phyloP scores from a whole-genome alignment of 2,113 vertebrate genomes.

The Megalops atlanticus region DNA sequence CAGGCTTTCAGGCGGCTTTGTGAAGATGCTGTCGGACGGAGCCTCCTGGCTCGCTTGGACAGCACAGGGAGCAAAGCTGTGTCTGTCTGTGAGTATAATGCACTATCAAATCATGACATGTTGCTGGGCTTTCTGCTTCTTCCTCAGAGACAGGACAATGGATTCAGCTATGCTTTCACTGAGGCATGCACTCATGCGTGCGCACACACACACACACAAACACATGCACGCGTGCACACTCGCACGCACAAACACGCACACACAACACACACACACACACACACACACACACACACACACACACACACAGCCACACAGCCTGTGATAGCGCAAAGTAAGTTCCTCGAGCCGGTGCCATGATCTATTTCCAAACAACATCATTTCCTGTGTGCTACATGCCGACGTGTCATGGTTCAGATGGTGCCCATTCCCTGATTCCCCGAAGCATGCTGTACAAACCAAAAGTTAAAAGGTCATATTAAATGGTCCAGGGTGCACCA shows the following conservation, averaged over 20 bases:
- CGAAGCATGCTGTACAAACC: not conserved
- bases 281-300: not conserved
- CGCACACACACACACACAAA: not conserved
- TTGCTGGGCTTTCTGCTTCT: too few species aligned
- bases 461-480: too few species aligned
- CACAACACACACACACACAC: conserved; percentile 17
- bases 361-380: conserved; percentile 38
- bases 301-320: conserved; percentile 33
- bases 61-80: not conserved
- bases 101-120: too few species aligned
- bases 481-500: too few species aligned
- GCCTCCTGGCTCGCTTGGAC: not conserved
- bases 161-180: not conserved
- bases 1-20: not conserved
- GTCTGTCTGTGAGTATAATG: not conserved
- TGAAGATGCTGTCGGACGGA: not conserved
- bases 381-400: not conserved
- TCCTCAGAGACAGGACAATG: not conserved
- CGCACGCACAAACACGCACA: conserved; percentile 22
- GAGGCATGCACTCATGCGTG: not conserved
- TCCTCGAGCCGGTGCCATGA: too few species aligned
- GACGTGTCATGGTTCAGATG: not conserved
- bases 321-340: too few species aligned
- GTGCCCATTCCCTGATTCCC: not conserved
- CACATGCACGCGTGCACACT: not conserved